Base-by-base conservation (phyloP, 2,113 vertebrate genomes). In the Phodopus roborovskii region DNA sequence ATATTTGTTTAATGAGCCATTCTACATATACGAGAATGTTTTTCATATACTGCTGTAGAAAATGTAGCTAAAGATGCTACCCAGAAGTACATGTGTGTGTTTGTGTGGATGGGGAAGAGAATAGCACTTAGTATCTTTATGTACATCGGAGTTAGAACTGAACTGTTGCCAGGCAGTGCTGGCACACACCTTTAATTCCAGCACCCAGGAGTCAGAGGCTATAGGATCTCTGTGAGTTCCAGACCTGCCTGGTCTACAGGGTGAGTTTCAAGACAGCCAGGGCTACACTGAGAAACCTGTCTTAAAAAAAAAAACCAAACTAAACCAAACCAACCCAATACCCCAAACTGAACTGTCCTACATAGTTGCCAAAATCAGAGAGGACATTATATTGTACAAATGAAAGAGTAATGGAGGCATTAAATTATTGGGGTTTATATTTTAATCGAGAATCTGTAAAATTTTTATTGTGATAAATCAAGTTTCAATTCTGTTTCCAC, bases 321-420 rank as follows among this genome's bases (percentile, higher is more conserved):
- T 19, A 22, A 73, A 73, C 17, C 8, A 73, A 73, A n/a, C 33
- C 33, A 73, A 64, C 28, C 10, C 62, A 28, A 68, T 39, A 39
- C 8, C 3, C 36, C 2, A 71, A 39, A 22, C 24, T 60, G 30
- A 36, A 28, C n/a, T 92, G 12, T 48, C 28, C 28, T 42, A 11
- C 6, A 91, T 16, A n/a, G 36, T 7, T 70, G 53, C 8, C 26
- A 10, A 4, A 82, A 16, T 42, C 3, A 12, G 6, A 60, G n/a
- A 62, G 88, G 94, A 26, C 90, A 93, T 92, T 94, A 92, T 30
- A 74, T 68, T 85, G 50, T 28, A 17, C 28, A 96, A 96, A 56
- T 48, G 94, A 79, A 74, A 79, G 92, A 24, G 33, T 87, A 45
- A 91, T 48, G 89, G 68, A 64, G 39, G 33, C 20, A 66, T 73